Base-by-base conservation (phyloP, 2,888 invertebrate genomes). In the Neuroscelio doddi region DNA sequence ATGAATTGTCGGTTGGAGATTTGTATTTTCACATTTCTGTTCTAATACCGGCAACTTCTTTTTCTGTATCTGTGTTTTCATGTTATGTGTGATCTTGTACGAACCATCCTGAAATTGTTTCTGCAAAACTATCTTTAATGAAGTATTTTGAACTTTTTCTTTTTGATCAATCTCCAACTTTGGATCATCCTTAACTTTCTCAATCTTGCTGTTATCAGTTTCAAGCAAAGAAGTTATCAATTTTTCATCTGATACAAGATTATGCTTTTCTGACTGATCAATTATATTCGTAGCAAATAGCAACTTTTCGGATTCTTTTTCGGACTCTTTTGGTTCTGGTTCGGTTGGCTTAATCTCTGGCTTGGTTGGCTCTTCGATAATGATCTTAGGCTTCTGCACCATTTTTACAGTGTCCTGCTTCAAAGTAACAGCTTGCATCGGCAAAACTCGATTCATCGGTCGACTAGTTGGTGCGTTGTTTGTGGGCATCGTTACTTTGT, bases 371-470 rank as follows among this genome's bases (percentile, higher is more conserved):
- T 82, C 81, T 10, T 82, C 80, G 8, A 80, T 73, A 8, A 64
- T 61, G 9, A 76, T 70, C 12, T 80, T 76, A 0, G 73, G 65
- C 39, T 80, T 82, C 34, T 77, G 64, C 10, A 71, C 64, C 0
- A 67, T 46, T 55, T 78, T 78, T 0, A 81, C 79, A 12, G 85
- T 81, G 57, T 83, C 77, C 36, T 87, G 87, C 73, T 88, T 89
- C 71, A 89, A 87, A 5, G 88, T 87, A 56, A 89, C 88, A 65
- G 92, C 90, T 74, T 92, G 93, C 88, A 93, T 90, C 7, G 93
- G 93, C 46, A 93, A 78, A 1, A 93, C 93, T 65, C 93, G 87
- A 78, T 92, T 93, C 87, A 93, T 93, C 34, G 93, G 93, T 58
- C 93, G 86, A 83, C 86, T 86, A 7, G 85, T 79, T 1, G 84